Percentiles rank a stretch among this genome's conserved stretches.
These are phyloP conservation scores for Scomberomorus guttatus DNA, from an alignment of 2,797 vertebrate genomes.

Conservation along the genomic window DNA sequence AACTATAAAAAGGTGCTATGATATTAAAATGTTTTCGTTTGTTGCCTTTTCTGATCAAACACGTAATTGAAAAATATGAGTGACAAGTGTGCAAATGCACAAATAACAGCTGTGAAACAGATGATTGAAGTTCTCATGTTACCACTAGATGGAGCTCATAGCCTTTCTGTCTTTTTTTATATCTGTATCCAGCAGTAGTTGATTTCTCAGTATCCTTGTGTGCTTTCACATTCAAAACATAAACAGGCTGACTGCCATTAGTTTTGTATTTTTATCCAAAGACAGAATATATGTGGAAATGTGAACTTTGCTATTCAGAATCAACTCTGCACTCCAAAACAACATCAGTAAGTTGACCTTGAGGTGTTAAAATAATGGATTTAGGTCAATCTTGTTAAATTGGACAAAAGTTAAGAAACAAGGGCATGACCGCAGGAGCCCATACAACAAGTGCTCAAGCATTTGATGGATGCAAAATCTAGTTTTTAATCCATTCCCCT, in stretches of 20 bases:
- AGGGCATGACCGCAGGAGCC: conserved; percentile 32
- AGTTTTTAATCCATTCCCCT: conserved; percentile 78
- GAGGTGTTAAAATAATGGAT: conserved; percentile 42
- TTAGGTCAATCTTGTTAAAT: conserved; percentile 58
- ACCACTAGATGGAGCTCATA: conserved; percentile 83
- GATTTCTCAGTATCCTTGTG: conserved; percentile 1
- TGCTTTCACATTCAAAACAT: conserved; percentile 10
- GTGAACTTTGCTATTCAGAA: background rate
- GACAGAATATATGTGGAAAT: background rate
- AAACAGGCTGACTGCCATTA: conserved; percentile 4
- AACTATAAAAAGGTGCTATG: background rate
- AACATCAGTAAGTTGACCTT: background rate
- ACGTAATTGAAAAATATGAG: background rate
- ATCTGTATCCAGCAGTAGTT: fast-evolving
- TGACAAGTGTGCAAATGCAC: background rate
- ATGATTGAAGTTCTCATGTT: background rate
- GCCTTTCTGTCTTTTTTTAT: conserved; percentile 23
- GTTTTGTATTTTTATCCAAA: background rate
- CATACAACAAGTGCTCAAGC: conserved; percentile 61
- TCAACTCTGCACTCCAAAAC: background rate
- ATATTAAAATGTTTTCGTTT: background rate
- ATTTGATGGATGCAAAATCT: conserved; percentile 78
- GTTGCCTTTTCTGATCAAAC: background rate
- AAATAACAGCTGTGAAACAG: background rate
- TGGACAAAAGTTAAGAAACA: conserved; percentile 54